Evolutionary conservation across 2,888 invertebrate genomes (phyloP).

Genomic region (Lymantria monacha): DNA sequence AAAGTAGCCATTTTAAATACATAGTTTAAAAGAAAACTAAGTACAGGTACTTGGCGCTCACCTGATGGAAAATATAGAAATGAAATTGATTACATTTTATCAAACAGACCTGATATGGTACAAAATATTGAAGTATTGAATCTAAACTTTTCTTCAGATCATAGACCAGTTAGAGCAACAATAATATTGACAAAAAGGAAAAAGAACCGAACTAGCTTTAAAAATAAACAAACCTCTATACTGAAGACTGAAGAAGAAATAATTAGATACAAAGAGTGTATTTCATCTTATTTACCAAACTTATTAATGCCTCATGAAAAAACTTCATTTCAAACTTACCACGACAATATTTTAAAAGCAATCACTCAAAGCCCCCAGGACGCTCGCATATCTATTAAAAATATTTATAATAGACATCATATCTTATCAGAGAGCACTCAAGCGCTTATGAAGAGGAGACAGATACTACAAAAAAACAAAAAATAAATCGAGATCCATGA

Average conservation of each 20-base stretch:
- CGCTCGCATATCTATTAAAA: background rate
- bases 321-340: background rate
- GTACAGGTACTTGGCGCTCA: background rate
- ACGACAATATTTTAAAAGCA: conserved; percentile 8
- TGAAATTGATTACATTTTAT: too few relatives aligned
- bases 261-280: too few relatives aligned
- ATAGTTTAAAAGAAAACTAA: background rate
- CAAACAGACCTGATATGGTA: too few relatives aligned
- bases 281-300: too few relatives aligned
- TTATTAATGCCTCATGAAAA: background rate
- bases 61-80: too few relatives aligned
- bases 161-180: too few relatives aligned
- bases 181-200: too few relatives aligned
- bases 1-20: background rate
- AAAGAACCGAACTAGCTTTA: too few relatives aligned
- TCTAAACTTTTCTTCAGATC: too few relatives aligned
- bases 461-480: background rate
- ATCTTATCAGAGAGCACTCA: conserved; percentile 5
- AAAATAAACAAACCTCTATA: too few relatives aligned
- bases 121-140: too few relatives aligned
- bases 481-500: background rate
- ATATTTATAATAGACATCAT: conserved; percentile 3
- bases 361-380: conserved; percentile 1
- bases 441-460: background rate
- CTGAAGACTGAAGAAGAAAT: too few relatives aligned